Conservation (phyloP, 1,140 invertebrate species). For the Drosophila hydei region DNA sequence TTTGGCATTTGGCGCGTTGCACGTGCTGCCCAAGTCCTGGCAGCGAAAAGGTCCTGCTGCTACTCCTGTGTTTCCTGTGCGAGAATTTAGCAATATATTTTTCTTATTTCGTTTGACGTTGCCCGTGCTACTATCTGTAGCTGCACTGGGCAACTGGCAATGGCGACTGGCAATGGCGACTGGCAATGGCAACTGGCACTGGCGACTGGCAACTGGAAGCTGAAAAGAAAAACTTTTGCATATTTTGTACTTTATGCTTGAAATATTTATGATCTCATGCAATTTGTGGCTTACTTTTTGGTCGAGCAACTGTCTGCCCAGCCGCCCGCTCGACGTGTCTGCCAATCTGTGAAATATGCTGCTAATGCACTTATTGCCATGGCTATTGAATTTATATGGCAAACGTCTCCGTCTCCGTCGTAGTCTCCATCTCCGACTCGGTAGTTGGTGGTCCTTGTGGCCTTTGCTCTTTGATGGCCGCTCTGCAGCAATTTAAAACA, state of each 20-base stretch:
- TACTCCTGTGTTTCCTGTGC: constrained; percentile 58
- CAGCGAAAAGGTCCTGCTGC: constrained; percentile 19
- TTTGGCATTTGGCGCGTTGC: constrained; percentile 68
- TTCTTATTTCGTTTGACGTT: constrained; percentile 70
- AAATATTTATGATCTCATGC: constrained; percentile 83
- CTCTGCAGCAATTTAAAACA: constrained; percentile 53
- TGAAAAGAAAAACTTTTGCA: constrained; percentile 70
- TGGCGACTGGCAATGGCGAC: constrained; percentile 14
- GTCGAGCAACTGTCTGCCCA: constrained; percentile 58
- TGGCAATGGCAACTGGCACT: constrained; percentile 36
- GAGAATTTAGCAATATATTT: constrained; percentile 76
- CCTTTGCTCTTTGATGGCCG: constrained; percentile 48
- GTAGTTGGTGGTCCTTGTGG: constrained; percentile 16
- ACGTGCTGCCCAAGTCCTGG: constrained; percentile 60
- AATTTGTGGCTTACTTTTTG: constrained; percentile 81
- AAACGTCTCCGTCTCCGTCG: constrained; percentile 35
- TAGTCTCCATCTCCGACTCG: constrained; percentile 32
- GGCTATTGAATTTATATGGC: constrained; percentile 79
- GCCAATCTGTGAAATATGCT: constrained; percentile 82
- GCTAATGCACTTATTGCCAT: constrained; percentile 81
- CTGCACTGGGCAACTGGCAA: constrained; percentile 26
- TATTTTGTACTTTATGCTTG: constrained; percentile 82
- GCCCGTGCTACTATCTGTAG: constrained; percentile 43
- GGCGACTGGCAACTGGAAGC: constrained; percentile 23
- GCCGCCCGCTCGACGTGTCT: constrained; percentile 70